Conservation (phyloP, 1,140 invertebrate genomes). For the Pachypeltis micranthus region DNA sequence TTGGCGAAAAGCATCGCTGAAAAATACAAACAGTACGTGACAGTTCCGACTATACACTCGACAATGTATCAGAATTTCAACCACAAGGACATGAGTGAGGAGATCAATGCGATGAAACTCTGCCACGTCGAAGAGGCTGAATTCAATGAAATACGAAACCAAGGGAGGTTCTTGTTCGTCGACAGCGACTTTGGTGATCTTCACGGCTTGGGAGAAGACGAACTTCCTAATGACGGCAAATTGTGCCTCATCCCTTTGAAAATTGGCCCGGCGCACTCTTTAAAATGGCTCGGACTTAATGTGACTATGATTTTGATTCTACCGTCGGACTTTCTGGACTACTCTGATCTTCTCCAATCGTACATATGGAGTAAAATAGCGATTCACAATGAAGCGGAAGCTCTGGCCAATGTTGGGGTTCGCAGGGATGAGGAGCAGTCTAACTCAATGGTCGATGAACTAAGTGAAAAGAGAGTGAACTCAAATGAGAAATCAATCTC, state of each 20-base stretch:
- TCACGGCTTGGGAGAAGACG: background rate
- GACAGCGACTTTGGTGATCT: background rate
- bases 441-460: too few species aligned
- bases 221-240: background rate
- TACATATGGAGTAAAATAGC: background rate
- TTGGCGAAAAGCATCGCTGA: background rate
- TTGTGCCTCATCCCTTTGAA: background rate
- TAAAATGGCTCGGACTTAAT: background rate
- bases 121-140: background rate
- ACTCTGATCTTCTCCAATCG: background rate
- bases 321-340: background rate
- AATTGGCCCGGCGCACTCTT: background rate
- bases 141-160: background rate
- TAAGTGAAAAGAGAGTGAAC: too few species aligned
- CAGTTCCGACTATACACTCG: background rate
- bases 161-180: background rate
- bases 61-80: background rate
- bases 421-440: too few species aligned
- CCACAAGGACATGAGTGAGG: background rate
- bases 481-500: too few species aligned
- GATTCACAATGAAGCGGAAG: background rate
- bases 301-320: background rate
- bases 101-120: background rate
- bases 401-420: too few species aligned
- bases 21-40: background rate